Percentiles rank a stretch among this genome's conserved stretches.
Evolutionary conservation across 2,797 vertebrate species (phyloP).

Genomic region (Pangasius krempfi): DNA sequence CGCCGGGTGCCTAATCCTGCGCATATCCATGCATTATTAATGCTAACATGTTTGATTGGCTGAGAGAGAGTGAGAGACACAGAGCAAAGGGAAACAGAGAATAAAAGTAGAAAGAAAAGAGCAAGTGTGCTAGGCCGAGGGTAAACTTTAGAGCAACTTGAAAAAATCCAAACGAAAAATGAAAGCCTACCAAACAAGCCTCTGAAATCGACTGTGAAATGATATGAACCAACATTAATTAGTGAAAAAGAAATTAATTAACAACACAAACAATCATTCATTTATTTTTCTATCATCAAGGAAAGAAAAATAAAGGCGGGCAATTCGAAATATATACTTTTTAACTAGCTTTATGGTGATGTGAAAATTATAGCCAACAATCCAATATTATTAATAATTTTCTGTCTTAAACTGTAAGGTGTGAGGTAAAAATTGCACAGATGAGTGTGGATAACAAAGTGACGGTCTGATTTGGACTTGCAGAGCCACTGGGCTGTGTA

Average conservation of each 20-base stretch:
- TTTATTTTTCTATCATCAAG: background rate
- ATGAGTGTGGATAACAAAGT: background rate
- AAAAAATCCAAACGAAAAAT: background rate
- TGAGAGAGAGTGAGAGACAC: slow-evolving; percentile 11
- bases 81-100: background rate
- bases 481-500: background rate
- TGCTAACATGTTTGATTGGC: slow-evolving; percentile 62
- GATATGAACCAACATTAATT: background rate
- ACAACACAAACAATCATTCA: background rate
- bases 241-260: background rate
- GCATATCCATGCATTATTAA: slow-evolving; percentile 72
- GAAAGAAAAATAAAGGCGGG: too few relatives aligned
- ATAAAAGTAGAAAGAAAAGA: background rate
- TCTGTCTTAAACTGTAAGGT: background rate
- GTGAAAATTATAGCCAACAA: background rate
- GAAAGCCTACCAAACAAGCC: background rate
- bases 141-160: background rate
- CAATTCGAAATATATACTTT: too few relatives aligned
- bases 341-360: too few relatives aligned
- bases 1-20: slow-evolving; percentile 60
- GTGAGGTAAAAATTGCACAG: background rate
- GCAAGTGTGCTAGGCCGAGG: background rate
- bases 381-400: background rate
- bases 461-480: background rate
- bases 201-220: slow-evolving; percentile 6